Conservation (phyloP, 2,113 vertebrate genomes). For the Paralichthys olivaceus region DNA sequence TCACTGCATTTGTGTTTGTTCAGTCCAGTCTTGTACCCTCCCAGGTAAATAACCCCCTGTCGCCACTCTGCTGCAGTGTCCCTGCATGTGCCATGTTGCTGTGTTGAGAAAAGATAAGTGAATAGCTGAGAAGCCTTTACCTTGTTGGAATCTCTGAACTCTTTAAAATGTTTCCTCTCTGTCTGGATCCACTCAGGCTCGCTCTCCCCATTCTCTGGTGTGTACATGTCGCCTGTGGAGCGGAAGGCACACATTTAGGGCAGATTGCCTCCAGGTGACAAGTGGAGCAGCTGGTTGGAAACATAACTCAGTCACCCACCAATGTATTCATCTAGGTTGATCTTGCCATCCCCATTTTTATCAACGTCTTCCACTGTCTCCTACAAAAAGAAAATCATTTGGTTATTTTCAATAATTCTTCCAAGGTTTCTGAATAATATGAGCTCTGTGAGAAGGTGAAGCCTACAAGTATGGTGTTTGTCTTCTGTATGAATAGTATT, state of each 20-base stretch:
- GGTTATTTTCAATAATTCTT: neutral
- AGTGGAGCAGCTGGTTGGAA: neutral
- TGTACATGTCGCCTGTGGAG: constrained; percentile 88
- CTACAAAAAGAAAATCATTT: constrained; percentile 63
- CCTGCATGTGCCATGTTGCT: no score
- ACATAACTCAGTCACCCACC: constrained; percentile 73
- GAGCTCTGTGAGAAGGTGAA: neutral
- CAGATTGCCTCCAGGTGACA: neutral
- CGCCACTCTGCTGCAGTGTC: no score
- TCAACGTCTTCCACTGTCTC: constrained; percentile 93
- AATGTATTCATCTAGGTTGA: constrained; percentile 88
- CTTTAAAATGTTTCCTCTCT: constrained; percentile 88
- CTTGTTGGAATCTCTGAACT: constrained; percentile 89
- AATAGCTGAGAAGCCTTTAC: constrained; percentile 49
- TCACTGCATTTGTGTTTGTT: no score
- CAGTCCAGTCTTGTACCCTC: no score
- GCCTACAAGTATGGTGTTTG: neutral
- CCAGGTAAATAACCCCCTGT: no score
- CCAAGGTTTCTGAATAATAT: neutral
- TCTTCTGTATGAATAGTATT: no score
- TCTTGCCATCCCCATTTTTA: constrained; percentile 87
- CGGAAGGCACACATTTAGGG: constrained; percentile 11
- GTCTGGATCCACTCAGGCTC: constrained; percentile 91
- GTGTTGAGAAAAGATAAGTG: no score
- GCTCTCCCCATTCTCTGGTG: constrained; percentile 74